Percentiles rank a stretch among this genome's conserved stretches.
phyloP scores from a whole-genome alignment of 53 echinoderm and acorn worm species.

The Paracentrotus lividus region DNA sequence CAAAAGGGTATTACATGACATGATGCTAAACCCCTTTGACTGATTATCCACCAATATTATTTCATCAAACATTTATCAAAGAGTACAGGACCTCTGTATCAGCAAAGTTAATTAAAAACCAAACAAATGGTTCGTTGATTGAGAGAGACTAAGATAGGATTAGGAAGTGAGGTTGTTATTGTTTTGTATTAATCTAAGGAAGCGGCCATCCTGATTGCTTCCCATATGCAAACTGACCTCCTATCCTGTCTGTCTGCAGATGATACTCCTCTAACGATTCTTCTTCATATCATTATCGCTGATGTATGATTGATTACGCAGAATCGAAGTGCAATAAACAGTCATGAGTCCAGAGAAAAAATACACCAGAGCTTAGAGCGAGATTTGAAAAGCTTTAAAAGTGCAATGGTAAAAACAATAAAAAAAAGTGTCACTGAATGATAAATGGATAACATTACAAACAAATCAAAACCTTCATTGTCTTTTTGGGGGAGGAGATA shows the following conservation, averaged over 20 bases:
- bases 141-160: neutral
- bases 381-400: too few relatives aligned
- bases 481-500: too few relatives aligned
- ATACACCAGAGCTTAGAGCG: too few relatives aligned
- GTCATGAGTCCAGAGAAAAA: too few relatives aligned
- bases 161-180: constrained; percentile 6
- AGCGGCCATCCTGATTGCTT: constrained; percentile 36
- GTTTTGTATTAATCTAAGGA: neutral
- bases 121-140: neutral
- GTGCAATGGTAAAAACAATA: too few relatives aligned
- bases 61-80: neutral
- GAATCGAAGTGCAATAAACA: too few relatives aligned
- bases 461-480: too few relatives aligned
- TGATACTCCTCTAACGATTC: neutral
- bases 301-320: too few relatives aligned
- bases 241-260: neutral
- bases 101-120: constrained; percentile 28
- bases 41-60: neutral
- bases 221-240: neutral
- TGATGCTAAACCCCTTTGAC: neutral
- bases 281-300: neutral
- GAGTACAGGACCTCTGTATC: neutral
- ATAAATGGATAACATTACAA: too few relatives aligned
- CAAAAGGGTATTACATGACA: too few relatives aligned
- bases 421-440: too few relatives aligned